Percentiles rank a stretch among this genome's conserved stretches.
Conservation (phyloP, 1,140 invertebrate species). For the Diabrotica virgifera region DNA sequence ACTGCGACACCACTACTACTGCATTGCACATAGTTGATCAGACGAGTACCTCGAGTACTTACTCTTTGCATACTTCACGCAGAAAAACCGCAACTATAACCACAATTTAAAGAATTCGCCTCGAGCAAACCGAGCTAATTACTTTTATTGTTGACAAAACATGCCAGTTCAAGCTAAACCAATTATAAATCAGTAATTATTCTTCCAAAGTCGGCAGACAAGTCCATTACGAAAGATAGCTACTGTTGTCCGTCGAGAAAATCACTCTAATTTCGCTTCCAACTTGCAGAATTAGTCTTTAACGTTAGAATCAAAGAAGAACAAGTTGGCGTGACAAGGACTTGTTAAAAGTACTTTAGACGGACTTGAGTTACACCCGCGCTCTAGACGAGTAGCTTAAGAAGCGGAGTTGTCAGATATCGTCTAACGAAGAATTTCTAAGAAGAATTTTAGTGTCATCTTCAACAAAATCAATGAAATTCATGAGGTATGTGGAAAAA, state of each 20-base stretch:
- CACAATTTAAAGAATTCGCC: not conserved
- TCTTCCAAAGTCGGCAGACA: not conserved
- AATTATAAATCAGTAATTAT: constrained; percentile 17
- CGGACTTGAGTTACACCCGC: too few relatives aligned
- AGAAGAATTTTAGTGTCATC: too few relatives aligned
- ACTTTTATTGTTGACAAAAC: constrained; percentile 19
- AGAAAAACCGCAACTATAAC: not conserved
- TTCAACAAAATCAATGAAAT: too few relatives aligned
- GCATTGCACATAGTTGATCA: too few relatives aligned
- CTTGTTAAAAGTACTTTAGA: not conserved
- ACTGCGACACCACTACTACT: too few relatives aligned
- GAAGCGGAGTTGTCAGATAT: too few relatives aligned
- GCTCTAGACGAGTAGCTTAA: too few relatives aligned
- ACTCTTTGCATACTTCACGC: not conserved
- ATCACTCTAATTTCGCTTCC: not conserved
- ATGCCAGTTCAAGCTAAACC: constrained; percentile 10
- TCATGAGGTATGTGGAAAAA: too few relatives aligned
- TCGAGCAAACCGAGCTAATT: constrained; percentile 11
- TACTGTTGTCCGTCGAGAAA: not conserved
- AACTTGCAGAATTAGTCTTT: constrained; percentile 1
- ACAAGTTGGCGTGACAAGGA: not conserved
- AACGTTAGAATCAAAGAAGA: not conserved
- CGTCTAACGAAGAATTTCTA: too few relatives aligned
- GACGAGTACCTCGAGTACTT: too few relatives aligned
- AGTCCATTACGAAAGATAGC: not conserved